Evolutionary conservation across 2,888 invertebrate species (phyloP).

Genomic region (Omphaloscelis lunosa): DNA sequence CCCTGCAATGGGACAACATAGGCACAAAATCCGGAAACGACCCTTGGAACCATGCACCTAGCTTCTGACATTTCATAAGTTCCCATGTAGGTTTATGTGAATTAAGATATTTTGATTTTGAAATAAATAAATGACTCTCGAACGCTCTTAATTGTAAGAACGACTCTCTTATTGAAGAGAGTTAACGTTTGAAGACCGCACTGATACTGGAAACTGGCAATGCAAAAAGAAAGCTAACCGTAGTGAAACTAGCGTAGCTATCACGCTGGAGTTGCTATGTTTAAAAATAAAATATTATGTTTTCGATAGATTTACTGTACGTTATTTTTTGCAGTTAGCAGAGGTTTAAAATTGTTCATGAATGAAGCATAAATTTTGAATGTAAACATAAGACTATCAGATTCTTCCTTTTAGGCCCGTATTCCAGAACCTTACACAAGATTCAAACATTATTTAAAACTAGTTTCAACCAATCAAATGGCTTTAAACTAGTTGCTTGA

Average conservation of each 20-base stretch:
- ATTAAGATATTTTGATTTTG: no score
- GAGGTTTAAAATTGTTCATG: neutral
- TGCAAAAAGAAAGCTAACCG: conserved; percentile 67
- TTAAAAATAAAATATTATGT: conserved; percentile 36
- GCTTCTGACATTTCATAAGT: no score
- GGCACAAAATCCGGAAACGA: no score
- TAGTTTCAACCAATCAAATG: no score
- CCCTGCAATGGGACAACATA: no score
- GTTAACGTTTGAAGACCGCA: conserved; percentile 71
- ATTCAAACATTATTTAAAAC: no score
- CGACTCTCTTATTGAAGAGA: no score
- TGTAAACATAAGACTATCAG: neutral
- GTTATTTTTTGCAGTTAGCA: conserved; percentile 1
- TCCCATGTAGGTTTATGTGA: no score
- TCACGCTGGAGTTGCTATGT: conserved; percentile 64
- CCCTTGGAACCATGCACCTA: no score
- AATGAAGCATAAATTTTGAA: neutral
- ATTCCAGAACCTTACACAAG: no score
- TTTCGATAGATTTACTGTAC: neutral
- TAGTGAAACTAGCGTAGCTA: conserved; percentile 65
- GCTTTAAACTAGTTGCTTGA: no score
- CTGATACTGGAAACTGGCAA: conserved; percentile 56
- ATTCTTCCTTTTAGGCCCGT: neutral
- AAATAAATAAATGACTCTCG: conserved; percentile 16
- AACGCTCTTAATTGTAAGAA: no score